Conservation (phyloP, 2,888 invertebrate genomes). For the Eumacrocentrus americanus region DNA sequence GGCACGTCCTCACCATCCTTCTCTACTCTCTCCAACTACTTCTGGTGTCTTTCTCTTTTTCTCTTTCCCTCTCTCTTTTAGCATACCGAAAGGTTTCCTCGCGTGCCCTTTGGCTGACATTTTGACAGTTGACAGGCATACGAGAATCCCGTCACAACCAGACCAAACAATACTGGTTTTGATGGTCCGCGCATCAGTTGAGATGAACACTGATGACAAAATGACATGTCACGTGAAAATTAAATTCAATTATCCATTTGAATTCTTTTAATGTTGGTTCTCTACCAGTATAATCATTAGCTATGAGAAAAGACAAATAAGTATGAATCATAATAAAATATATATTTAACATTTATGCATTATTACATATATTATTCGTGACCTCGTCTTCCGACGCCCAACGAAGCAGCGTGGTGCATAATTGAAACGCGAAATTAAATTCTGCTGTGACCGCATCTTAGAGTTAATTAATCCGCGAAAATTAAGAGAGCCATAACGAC, state of each 20-base stretch:
- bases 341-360: neutral
- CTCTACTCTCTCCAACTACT: neutral
- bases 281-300: too few species aligned
- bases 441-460: conserved; percentile 33
- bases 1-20: neutral
- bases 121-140: conserved; percentile 18
- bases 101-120: conserved; percentile 11
- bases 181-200: neutral
- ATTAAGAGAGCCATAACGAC: conserved; percentile 36
- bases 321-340: too few species aligned
- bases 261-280: too few species aligned
- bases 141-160: conserved; percentile 21
- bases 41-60: neutral
- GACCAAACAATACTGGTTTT: conserved; percentile 12
- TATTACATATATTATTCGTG: conserved; percentile 13
- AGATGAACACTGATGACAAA: neutral
- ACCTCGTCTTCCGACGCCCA: conserved; percentile 3
- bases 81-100: neutral
- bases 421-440: conserved; percentile 43
- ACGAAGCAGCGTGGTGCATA: conserved; percentile 25
- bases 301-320: too few species aligned
- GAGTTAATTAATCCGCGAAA: conserved; percentile 42
- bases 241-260: neutral
- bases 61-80: neutral
- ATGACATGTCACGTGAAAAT: neutral